Percentiles rank a stretch among this genome's conserved stretches.
Evolutionary conservation across 2,797 vertebrate genomes (phyloP).

Genomic region (Emydoidea blandingii): DNA sequence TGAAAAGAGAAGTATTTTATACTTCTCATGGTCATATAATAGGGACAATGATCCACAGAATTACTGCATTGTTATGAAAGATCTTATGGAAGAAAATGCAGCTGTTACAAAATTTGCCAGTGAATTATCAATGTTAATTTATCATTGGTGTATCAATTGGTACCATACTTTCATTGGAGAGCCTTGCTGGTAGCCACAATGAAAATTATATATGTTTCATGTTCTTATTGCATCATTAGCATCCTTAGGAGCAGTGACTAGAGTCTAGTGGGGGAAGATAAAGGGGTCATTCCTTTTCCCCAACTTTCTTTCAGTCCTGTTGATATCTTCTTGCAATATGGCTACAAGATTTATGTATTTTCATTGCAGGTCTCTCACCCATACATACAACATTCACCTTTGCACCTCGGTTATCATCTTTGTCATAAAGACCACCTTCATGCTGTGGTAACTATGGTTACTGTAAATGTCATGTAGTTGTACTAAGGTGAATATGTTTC

Average conservation of each 20-base stretch:
- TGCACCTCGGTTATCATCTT: not conserved
- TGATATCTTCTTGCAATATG: not conserved
- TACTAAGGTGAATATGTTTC: not conserved
- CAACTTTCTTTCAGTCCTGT: not conserved
- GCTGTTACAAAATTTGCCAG: not conserved
- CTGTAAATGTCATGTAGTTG: accelerated
- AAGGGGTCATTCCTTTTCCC: not conserved
- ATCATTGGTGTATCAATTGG: not conserved
- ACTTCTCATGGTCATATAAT: not conserved
- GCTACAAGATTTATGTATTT: not conserved
- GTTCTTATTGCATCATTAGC: not conserved
- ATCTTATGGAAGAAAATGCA: not conserved
- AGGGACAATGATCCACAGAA: not conserved
- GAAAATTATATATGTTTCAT: not conserved
- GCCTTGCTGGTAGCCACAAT: not conserved
- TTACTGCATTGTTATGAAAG: not conserved
- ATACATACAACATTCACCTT: not conserved
- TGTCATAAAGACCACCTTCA: not conserved
- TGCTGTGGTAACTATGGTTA: not conserved
- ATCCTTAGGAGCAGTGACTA: not conserved
- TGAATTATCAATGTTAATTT: not conserved
- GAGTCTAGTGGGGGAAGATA: accelerated
- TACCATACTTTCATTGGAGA: not conserved
- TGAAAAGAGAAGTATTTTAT: not conserved
- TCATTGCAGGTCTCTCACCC: not conserved